Evolutionary conservation across 2,113 vertebrate species (phyloP).

Genomic region (Hirundichthys speculiger): DNA sequence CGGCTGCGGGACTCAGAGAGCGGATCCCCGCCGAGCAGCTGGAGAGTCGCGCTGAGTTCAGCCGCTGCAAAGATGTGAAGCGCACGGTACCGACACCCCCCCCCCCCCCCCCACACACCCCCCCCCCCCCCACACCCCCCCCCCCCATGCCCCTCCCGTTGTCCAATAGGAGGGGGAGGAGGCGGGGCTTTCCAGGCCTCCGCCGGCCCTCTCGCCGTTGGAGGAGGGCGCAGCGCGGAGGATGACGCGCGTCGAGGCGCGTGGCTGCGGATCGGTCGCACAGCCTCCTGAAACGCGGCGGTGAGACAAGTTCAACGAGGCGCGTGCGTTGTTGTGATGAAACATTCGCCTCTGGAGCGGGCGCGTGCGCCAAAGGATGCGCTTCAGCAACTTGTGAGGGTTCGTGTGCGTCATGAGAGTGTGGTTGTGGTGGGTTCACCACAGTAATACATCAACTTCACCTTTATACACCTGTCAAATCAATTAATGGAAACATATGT

Average conservation of each 20-base stretch:
- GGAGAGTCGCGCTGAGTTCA: slow-evolving; percentile 44
- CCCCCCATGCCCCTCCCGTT: too few species aligned
- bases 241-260: neutral
- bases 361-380: neutral
- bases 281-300: too few species aligned
- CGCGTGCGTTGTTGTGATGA: neutral
- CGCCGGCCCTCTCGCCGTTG: slow-evolving; percentile 10
- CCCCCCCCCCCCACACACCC: slow-evolving; percentile 21
- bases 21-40: slow-evolving; percentile 22
- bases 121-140: too few species aligned
- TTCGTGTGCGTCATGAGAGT: too few species aligned
- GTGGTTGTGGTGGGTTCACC: too few species aligned
- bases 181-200: slow-evolving; percentile 47
- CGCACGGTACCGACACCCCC: slow-evolving; percentile 3
- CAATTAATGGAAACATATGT: too few species aligned
- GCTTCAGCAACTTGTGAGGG: too few species aligned
- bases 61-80: slow-evolving; percentile 36
- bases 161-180: slow-evolving; percentile 61
- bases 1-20: neutral
- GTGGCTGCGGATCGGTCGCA: neutral
- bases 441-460: too few species aligned
- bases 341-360: neutral
- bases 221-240: too few species aligned
- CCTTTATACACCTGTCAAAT: too few species aligned
- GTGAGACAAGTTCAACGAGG: neutral